Conservation (phyloP, 2,888 invertebrate species). For the Tolmerus cingulatus region DNA sequence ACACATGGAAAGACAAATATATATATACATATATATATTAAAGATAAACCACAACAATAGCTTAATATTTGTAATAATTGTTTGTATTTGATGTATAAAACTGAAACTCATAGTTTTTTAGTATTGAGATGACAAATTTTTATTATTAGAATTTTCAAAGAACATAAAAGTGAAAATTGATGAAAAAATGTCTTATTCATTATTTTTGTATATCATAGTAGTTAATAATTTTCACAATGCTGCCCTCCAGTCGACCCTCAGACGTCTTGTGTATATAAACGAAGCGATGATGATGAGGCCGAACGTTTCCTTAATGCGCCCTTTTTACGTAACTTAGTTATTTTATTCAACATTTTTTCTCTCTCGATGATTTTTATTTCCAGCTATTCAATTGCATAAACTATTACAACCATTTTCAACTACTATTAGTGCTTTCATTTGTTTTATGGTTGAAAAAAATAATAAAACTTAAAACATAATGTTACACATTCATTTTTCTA, state of each 20-base stretch:
- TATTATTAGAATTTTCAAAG: slow-evolving; percentile 34
- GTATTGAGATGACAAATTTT: slow-evolving; percentile 34
- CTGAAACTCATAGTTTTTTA: slow-evolving; percentile 30
- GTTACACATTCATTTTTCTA: background rate
- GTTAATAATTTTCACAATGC: slow-evolving; percentile 51
- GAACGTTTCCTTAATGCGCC: slow-evolving; percentile 23
- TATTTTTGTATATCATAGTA: slow-evolving; percentile 41
- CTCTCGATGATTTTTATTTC: background rate
- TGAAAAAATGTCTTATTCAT: slow-evolving; percentile 27
- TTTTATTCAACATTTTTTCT: background rate
- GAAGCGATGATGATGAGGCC: slow-evolving; percentile 19
- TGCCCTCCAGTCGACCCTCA: slow-evolving; percentile 51
- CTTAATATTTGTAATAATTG: slow-evolving; percentile 28
- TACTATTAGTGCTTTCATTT: background rate
- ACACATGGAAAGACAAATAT: slow-evolving; percentile 13
- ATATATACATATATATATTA: slow-evolving; percentile 9
- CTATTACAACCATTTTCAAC: background rate
- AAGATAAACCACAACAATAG: slow-evolving; percentile 35
- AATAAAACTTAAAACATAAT: background rate
- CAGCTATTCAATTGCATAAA: background rate
- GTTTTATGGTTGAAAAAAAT: background rate
- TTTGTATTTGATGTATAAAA: slow-evolving; percentile 30
- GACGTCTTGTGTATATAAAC: slow-evolving; percentile 23
- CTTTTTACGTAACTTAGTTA: background rate
- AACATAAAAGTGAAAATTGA: slow-evolving; percentile 25